Conservation (phyloP, 2,888 invertebrate genomes). For the Drosophila subsilvestris region DNA sequence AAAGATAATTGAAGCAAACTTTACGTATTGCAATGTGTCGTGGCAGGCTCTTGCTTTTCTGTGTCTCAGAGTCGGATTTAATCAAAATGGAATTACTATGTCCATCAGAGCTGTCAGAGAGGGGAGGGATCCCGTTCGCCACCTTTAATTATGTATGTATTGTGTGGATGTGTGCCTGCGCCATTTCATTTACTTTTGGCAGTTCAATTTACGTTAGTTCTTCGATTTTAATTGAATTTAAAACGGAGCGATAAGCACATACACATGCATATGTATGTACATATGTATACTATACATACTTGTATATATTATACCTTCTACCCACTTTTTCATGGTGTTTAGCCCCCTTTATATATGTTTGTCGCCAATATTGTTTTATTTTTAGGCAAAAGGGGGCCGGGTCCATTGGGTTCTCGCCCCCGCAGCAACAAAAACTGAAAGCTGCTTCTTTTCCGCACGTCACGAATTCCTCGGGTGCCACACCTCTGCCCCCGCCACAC, state of each 20-base stretch:
- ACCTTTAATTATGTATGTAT: background rate
- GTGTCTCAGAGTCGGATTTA: no score
- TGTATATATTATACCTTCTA: background rate
- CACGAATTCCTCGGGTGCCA: constrained; percentile 51
- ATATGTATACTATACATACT: no score
- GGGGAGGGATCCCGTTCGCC: background rate
- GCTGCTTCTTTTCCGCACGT: constrained; percentile 32
- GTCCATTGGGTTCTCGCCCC: constrained; percentile 44
- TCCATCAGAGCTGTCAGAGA: background rate
- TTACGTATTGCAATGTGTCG: background rate
- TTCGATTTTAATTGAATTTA: constrained; percentile 57
- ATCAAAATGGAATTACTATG: background rate
- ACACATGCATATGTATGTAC: background rate
- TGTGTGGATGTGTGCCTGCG: background rate
- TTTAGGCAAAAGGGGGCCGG: constrained; percentile 28
- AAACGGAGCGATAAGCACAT: constrained; percentile 41
- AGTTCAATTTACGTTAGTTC: constrained; percentile 36
- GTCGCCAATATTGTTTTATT: constrained; percentile 34
- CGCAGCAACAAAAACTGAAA: constrained; percentile 23
- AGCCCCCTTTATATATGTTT: background rate
- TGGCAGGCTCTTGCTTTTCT: background rate
- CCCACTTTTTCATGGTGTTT: background rate
- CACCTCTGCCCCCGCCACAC: background rate
- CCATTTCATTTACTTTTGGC: constrained; percentile 17
- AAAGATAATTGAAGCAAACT: background rate